A percentile compares a stretch with the other conserved stretches of the same genome.
phyloP scores from a whole-genome alignment of 2,113 vertebrate genomes.

The Pollachius pollachius region DNA sequence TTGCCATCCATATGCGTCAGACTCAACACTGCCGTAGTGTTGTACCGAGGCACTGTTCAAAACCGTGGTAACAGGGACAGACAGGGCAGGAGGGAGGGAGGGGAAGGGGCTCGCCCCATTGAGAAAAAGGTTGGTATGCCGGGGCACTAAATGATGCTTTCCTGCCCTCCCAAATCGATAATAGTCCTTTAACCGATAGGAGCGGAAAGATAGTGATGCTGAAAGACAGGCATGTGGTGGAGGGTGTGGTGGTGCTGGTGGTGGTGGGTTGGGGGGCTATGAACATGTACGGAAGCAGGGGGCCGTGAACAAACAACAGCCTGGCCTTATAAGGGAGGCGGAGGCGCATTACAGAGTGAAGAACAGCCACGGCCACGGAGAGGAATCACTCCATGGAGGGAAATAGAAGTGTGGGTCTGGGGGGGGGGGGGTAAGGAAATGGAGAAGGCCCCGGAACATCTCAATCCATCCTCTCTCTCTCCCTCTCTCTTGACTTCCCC shows the following conservation, averaged over 20 bases:
- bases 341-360: slow-evolving; percentile 24
- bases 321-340: neutral
- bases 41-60: slow-evolving; percentile 31
- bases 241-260: too few relatives aligned
- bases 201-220: neutral
- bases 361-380: slow-evolving; percentile 13
- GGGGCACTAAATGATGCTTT: neutral
- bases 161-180: neutral
- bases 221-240: neutral
- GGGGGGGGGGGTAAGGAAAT: slow-evolving; percentile 25
- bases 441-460: slow-evolving; percentile 24
- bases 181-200: neutral
- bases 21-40: slow-evolving; percentile 41
- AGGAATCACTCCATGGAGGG: slow-evolving; percentile 22
- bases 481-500: slow-evolving; percentile 22
- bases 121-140: slow-evolving; percentile 1
- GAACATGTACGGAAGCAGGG: slow-evolving; percentile 16
- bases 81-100: slow-evolving; percentile 5
- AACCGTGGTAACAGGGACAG: slow-evolving; percentile 19
- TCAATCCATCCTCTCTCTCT: slow-evolving; percentile 31
- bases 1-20: slow-evolving; percentile 44
- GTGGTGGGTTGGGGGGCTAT: neutral
- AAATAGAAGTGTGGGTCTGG: slow-evolving; percentile 1
- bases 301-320: slow-evolving; percentile 10
- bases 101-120: slow-evolving; percentile 11